Evolutionary conservation across 2,113 vertebrate species (phyloP), one percentile per base, ranked within the genome.

Genomic region (Picathartes gymnocephalus): DNA sequence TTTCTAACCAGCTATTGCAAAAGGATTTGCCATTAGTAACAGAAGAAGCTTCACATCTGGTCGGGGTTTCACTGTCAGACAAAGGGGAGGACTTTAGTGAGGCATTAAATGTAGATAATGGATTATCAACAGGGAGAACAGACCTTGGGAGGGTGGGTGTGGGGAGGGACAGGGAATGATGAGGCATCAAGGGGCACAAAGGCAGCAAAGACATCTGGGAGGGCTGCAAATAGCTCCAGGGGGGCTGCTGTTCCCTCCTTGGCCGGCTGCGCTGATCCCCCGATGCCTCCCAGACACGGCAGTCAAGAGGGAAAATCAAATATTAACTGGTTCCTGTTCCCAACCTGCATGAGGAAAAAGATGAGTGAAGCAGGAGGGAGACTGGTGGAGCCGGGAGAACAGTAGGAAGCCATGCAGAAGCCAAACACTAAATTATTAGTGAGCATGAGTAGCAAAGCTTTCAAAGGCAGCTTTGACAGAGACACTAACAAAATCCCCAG

Each of bases 401-500:
- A 80, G 93, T 85, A 90, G 96, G 92, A 97, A 95, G 91, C 91
- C 93, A 94, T 90, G 95, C 86, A 97, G 91, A 96, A 97, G 87
- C 89, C 93, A 96, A 95, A 85, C 88, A 85, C 86, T 97, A 90
- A 96, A 96, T 96, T 96, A 97, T 96, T 96, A 93, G 94, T 96
- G 93, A 96, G 88, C 68, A 11, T 6, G 76, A 86, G 93, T 44
- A 86, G 92, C 81, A 74, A 88, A 85, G 92, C 90, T 96, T 92
- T 96, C 95, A 88, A 77, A 90, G 81, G 85, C 81, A 33, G 79
- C 76, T 96, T 94, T 88, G 90, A 95, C 85, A 90, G 85, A 85
- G 85, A 80, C 82, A 83, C 71, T 66, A 94, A 76, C 44, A 70
- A 86, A 96, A 95, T 93, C 93, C 64, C 85, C 60, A 62, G 92